Base-by-base conservation (phyloP, 2,113 vertebrate species). In the Electrona antarctica region DNA sequence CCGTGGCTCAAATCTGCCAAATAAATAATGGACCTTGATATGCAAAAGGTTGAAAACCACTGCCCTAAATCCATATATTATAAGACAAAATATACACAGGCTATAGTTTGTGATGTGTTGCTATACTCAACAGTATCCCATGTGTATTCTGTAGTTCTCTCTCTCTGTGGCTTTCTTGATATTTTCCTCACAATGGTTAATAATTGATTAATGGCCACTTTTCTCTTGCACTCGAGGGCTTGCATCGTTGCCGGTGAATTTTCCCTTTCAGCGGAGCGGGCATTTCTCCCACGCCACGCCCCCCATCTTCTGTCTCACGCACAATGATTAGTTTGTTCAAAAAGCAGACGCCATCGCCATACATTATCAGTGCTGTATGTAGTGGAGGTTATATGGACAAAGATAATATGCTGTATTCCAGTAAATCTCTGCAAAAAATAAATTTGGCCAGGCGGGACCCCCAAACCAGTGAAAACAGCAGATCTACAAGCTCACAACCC, bases 161-260 rank as follows among this genome's bases (percentile, higher is more conserved):
- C 57, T 49, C 69, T 54, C 29, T 81, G 57, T 68, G 68, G 12
- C 10, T 56, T 69, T 52, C 60, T 62, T 57, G 6, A 73, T 71
- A 14, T 62, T 58, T 52, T 15, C 52, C 46, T 67, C 56, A 7
- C 13, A 64, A 15, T n/a, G 28, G 21, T 60, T 69, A 64, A 83
- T 87, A 12, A 84, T 78, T 82, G 71, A 89, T 83, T 69, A 13
- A 74, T 41, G 8, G 5, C 21, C 56, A 46, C 52, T 69, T 33
- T 69, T 7, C 21, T 69, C 61, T 52, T 10, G 7, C 29, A 64
- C 68, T 63, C 15, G 41, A 62, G 67, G 61, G 71, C 72, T 56
- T 21, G 54, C 61, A 1, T 21, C 2, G 55, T 48, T 60, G 61
- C 15, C 60, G 51, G 58, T 69, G 75, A 64, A 54, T 86, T 85